Percentiles rank a stretch among this genome's conserved stretches.
Conservation (phyloP, 2,113 vertebrate species). For the Upupa epops region DNA sequence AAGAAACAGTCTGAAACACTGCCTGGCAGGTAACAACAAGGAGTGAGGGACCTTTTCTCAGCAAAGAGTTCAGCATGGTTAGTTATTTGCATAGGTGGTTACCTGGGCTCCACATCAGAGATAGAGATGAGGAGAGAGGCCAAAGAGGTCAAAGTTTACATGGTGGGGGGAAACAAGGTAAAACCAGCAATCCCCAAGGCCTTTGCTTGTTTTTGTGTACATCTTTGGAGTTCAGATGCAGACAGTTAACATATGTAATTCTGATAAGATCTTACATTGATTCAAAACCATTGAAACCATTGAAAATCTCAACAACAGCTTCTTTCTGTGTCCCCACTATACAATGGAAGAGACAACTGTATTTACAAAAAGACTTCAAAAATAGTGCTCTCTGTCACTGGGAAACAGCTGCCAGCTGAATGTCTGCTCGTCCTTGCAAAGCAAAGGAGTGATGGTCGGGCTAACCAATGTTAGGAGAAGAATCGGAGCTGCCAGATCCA, state of each 20-base stretch:
- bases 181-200: not conserved
- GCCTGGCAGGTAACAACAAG: not conserved
- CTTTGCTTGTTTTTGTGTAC: not conserved
- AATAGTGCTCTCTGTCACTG: not conserved
- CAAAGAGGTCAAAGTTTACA: not conserved
- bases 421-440: not conserved
- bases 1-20: not conserved
- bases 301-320: not conserved
- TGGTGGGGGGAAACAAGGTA: not conserved
- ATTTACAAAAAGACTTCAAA: not conserved
- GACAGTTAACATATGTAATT: not conserved
- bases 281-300: not conserved
- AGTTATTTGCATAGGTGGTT: not conserved
- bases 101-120: not conserved
- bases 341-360: not conserved
- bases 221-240: not conserved
- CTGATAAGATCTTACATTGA: not conserved
- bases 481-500: not conserved
- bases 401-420: not conserved
- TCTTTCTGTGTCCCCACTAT: not conserved
- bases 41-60: not conserved
- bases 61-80: not conserved
- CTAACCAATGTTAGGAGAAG: not conserved
- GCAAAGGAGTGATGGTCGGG: not conserved
- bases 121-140: not conserved